Evolutionary conservation across 2,888 invertebrate genomes (phyloP), one percentile per base, ranked within the genome.

Genomic region (Gasteruption jaculator): DNA sequence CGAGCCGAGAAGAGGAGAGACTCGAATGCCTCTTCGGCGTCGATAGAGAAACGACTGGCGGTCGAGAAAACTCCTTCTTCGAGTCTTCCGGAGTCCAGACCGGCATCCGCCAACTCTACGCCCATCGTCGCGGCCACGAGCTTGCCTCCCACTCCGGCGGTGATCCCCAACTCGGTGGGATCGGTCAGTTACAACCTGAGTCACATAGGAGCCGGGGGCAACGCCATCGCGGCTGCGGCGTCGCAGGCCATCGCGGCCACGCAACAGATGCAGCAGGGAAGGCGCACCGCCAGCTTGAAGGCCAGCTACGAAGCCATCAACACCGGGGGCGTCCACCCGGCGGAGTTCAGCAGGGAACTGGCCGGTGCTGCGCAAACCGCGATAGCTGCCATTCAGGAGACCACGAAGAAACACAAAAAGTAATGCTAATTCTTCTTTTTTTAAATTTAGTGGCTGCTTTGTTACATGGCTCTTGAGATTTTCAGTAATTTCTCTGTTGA

Each of bases 181-280:
- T 61, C 74, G 1, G 76, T 77, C 4, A 76, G 81, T 21, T 88
- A 87, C 58, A 80, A 79, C 56, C 73, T 91, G 35, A 87, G 89
- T 10, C 90, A 91, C 55, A 82, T 86, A 58, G 86, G 87, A n/a
- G 89, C 90, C 1, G 90, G 88, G 8, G 79, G 85, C 40, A 87
- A 86, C 58, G 91, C 93, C 1, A 91, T 95, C 41, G 93, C 91
- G 0, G 91, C 89, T 0, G 94, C 95, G 1, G 95, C 94, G 1
- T 92, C 92, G 15, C 93, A 95, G 68, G 95, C 95, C 0, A 94
- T 96, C 46, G 93, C 91, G 4, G 93, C 93, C 1, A 95, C 96
- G 3, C 94, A 95, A 61, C 73, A 90, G 82, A 91, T 94, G 90
- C 90, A 90, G 61, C 92, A 93, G 58, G 95, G 95, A 0, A 79